Evolutionary conservation across 2,888 invertebrate species (phyloP), one percentile per base, ranked within the genome.

Genomic region (Ophioninae sp.): DNA sequence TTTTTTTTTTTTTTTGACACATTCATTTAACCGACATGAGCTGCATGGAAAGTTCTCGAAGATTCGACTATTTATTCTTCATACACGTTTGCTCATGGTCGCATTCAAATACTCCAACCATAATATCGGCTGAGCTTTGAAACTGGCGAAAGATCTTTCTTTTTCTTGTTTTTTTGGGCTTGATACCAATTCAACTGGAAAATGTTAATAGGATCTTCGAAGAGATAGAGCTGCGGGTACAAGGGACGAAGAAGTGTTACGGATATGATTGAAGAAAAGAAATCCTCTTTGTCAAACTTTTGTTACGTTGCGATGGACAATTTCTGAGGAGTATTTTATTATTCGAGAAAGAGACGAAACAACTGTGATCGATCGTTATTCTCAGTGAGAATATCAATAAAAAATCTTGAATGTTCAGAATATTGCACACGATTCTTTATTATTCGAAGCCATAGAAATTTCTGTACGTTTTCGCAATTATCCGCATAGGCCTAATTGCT

Each of bases 391-490:
- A 68, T 68, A 44, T 68, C 23, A 44, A 7, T 30, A 30, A 30
- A 30, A 30, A 30, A 30, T 9, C 10, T 44, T 13, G 44, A 68
- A 68, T 17, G 44, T 68, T 41, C 20, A 22, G 41, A 68, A 68
- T 68, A 17, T 61, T 61, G 20, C 17, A 61, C 22, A 59, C 8
- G 61, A 73, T 73, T 73, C 23, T 44, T 73, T 17, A 23, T 63
- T 44, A 73, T 41, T 73, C 73, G 44, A 73, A 73, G 22, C 0
- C 20, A 63, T 17, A 30, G 5, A 7, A 41, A 59, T 10, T 10
- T 30, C 9, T 7, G 51, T 20, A 10, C 58, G 58, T 51, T 74
- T 30, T 74, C 64, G 51, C 30, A 51, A 51, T 74, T 74, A 74
- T 44, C 63, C 61, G 44, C 17, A 37, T 41, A 23, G 59, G 23